Evolutionary conservation across 2,797 vertebrate species (phyloP).

Genomic region (Prionace glauca): DNA sequence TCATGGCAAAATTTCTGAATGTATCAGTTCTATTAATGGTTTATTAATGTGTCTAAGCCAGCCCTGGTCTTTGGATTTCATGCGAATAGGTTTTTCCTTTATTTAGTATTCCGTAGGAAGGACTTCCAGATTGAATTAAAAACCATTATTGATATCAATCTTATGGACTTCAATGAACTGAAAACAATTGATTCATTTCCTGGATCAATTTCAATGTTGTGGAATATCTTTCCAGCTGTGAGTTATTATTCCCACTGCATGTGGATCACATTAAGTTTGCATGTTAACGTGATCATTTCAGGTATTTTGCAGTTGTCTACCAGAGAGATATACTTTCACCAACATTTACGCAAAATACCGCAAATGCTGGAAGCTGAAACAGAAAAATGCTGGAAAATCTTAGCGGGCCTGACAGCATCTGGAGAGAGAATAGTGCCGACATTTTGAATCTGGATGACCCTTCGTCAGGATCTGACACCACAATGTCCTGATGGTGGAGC

Average conservation of each 20-base stretch:
- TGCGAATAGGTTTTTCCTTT: neutral
- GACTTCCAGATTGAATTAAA: slow-evolving; percentile 21
- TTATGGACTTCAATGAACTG: neutral
- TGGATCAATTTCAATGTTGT: neutral
- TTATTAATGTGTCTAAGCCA: neutral
- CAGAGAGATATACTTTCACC: neutral
- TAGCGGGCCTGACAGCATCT: too few relatives aligned
- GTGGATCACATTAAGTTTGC: neutral
- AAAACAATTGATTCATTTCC: slow-evolving; percentile 23
- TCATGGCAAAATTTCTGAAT: neutral
- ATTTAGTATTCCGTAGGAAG: neutral
- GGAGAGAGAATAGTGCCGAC: too few relatives aligned
- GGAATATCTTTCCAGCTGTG: neutral
- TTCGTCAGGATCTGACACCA: too few relatives aligned
- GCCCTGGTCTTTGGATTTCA: neutral
- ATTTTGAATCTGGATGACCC: too few relatives aligned
- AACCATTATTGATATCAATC: slow-evolving; percentile 11
- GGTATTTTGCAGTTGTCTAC: neutral
- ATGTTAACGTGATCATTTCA: neutral
- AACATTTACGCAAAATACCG: neutral
- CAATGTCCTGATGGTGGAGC: too few relatives aligned
- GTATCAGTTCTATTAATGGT: slow-evolving; percentile 9
- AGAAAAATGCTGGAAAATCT: too few relatives aligned
- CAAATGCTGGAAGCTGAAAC: too few relatives aligned
- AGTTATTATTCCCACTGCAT: slow-evolving; percentile 8